Conservation (phyloP, 2,888 invertebrate species). For the Plagodis pulveraria region DNA sequence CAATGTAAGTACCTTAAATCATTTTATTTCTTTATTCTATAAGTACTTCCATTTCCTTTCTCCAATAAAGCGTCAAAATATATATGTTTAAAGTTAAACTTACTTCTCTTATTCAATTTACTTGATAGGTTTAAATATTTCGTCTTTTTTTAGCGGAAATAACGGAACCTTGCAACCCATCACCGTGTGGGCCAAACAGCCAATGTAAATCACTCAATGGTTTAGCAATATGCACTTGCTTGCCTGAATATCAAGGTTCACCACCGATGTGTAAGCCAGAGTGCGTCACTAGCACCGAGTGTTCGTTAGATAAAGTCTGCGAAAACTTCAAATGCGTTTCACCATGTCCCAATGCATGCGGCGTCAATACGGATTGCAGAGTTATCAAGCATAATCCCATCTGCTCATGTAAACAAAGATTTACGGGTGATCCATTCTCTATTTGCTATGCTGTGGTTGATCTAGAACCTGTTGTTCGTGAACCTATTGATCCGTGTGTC, state of each 20-base stretch:
- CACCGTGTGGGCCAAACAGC: slow-evolving; percentile 92
- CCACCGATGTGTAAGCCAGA: slow-evolving; percentile 90
- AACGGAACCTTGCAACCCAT: slow-evolving; percentile 86
- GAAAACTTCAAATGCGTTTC: slow-evolving; percentile 89
- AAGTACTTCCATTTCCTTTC: too few species aligned
- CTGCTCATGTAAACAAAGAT: slow-evolving; percentile 87
- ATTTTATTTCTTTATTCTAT: too few species aligned
- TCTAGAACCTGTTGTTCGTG: slow-evolving; percentile 51
- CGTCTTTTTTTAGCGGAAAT: slow-evolving; percentile 61
- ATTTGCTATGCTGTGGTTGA: slow-evolving; percentile 67
- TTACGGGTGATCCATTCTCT: slow-evolving; percentile 87
- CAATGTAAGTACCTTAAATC: slow-evolving; percentile 80
- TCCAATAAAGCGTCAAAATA: neutral
- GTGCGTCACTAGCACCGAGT: slow-evolving; percentile 88
- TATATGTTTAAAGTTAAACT: neutral
- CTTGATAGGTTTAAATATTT: neutral
- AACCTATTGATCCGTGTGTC: slow-evolving; percentile 85
- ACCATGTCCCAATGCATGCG: slow-evolving; percentile 90
- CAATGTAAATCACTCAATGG: slow-evolving; percentile 84
- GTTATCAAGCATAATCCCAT: slow-evolving; percentile 90
- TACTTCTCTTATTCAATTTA: neutral
- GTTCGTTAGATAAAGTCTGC: slow-evolving; percentile 87
- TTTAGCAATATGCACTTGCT: slow-evolving; percentile 89
- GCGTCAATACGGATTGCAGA: slow-evolving; percentile 88
- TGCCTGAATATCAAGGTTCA: slow-evolving; percentile 87